Percentiles rank a stretch among this genome's conserved stretches.
Conservation (phyloP, 1,140 invertebrate species). For the Drosophila virilis region DNA sequence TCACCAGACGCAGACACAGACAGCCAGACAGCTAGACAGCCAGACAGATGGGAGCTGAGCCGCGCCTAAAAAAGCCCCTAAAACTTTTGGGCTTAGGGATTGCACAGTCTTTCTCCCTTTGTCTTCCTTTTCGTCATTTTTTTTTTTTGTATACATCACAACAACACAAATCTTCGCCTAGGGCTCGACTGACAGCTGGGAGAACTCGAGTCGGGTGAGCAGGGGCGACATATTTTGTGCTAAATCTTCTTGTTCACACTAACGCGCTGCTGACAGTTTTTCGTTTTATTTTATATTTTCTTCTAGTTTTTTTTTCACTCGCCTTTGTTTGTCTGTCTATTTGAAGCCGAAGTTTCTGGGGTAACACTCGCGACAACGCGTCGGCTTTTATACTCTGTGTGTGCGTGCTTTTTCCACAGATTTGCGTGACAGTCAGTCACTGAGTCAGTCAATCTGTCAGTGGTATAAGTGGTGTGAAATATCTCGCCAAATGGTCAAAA, state of each 20-base stretch:
- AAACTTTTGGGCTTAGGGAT: conserved; percentile 56
- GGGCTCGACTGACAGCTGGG: conserved; percentile 42
- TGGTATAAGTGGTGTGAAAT: conserved; percentile 62
- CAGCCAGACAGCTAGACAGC: conserved; percentile 23
- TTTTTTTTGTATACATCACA: conserved; percentile 24
- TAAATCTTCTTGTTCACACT: conserved; percentile 81
- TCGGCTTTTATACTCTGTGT: conserved; percentile 32
- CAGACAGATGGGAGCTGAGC: conserved; percentile 34
- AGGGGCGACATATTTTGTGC: conserved; percentile 72
- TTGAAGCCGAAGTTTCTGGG: conserved; percentile 32
- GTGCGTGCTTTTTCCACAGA: conserved; percentile 40
- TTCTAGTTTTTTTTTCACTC: conserved; percentile 38
- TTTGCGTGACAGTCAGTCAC: conserved; percentile 64
- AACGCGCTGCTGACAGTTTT: conserved; percentile 75
- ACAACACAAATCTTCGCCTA: conserved; percentile 58
- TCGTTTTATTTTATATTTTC: conserved; percentile 59
- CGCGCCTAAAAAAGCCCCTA: conserved; percentile 64
- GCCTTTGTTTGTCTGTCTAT: conserved; percentile 46
- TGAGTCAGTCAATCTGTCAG: conserved; percentile 47
- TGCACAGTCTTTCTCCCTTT: conserved; percentile 1
- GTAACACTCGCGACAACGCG: conserved; percentile 21
- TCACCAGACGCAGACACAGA: conserved; percentile 34
- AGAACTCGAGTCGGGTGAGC: conserved; percentile 23
- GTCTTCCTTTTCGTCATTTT: not conserved
- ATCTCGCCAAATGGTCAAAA: conserved; percentile 74